phyloP scores from a whole-genome alignment of 2,888 invertebrate species.

The Epicampocera succincta region DNA sequence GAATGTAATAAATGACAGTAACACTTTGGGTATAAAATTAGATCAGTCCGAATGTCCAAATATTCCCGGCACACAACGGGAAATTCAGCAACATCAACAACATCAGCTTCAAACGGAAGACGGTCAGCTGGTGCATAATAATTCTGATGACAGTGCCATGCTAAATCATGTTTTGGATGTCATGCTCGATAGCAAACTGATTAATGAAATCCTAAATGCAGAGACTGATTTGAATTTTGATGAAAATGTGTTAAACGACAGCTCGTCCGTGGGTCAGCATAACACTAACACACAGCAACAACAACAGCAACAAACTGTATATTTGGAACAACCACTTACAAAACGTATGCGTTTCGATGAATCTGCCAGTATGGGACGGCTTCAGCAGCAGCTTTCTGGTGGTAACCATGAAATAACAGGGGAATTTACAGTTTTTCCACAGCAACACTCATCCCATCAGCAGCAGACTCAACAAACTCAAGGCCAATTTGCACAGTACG shows the following conservation, averaged over 20 bases:
- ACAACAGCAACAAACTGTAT: constrained; percentile 56
- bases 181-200: constrained; percentile 79
- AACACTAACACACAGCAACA: constrained; percentile 44
- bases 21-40: constrained; percentile 43
- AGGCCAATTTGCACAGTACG: constrained; percentile 65
- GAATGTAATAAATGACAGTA: constrained; percentile 31
- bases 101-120: constrained; percentile 71
- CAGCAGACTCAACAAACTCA: constrained; percentile 40
- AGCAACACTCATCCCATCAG: constrained; percentile 57
- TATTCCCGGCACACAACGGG: constrained; percentile 42
- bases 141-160: constrained; percentile 79
- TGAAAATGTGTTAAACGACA: constrained; percentile 74
- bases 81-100: constrained; percentile 60
- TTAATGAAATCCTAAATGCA: constrained; percentile 79
- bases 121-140: constrained; percentile 73
- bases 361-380: constrained; percentile 40
- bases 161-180: constrained; percentile 78
- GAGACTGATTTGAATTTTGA: constrained; percentile 76
- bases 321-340: constrained; percentile 71
- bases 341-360: constrained; percentile 78
- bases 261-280: constrained; percentile 63
- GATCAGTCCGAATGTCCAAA: constrained; percentile 39
- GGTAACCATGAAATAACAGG: constrained; percentile 65
- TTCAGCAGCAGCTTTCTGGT: constrained; percentile 48
- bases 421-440: constrained; percentile 72